Base-by-base conservation (phyloP, 2,797 vertebrate species). In the Fistularia tabacaria region DNA sequence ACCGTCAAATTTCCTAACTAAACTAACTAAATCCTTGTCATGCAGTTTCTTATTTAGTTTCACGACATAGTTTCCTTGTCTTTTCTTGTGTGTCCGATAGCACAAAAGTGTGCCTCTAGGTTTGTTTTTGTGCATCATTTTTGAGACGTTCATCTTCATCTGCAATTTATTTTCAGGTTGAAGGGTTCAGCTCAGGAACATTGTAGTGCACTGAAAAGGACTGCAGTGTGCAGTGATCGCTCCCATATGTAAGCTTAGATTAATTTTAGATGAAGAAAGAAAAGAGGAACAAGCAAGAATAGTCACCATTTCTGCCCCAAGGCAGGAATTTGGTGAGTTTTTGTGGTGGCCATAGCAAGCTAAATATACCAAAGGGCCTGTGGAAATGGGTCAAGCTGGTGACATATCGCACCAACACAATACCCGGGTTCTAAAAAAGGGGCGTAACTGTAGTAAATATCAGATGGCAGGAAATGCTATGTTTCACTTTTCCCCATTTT, bases 321-420 rank as follows among this genome's bases (percentile, higher is more conserved):
- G 45, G 49, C 41, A 64, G 60, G 38, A 46, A 66, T 76, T 68
- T 66, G 64, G 52, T 52, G 49, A 54, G 52, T 65, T 58, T 57
- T 46, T 62, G 50, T 60, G 69, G 59, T 55, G 59, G 60, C 49
- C 62, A 56, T 66, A 10, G 4, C 52, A n/a, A 14, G 54, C 73
- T 81, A 73, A 80, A 78, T 79, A 74, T 79, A 80, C 69, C 8
- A 3, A 71, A 57, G 50, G 66, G 69, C 76, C 73, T 46, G 38
- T 64, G 57, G 76, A 86, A 80, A 77, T 83, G 45, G 82, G 84
- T 82, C 82, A 79, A 54, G 69, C 50, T 71, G 65, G 59, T 63
- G 64, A 68, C 58, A 56, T 50, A 40, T 70, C 50, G 63, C 73
- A 73, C 49, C 3, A 40, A 67, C 60, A 59, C 63, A 63, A 46